Evolutionary conservation across 2,888 invertebrate genomes (phyloP).

Genomic region (Metopia argyrocephala): DNA sequence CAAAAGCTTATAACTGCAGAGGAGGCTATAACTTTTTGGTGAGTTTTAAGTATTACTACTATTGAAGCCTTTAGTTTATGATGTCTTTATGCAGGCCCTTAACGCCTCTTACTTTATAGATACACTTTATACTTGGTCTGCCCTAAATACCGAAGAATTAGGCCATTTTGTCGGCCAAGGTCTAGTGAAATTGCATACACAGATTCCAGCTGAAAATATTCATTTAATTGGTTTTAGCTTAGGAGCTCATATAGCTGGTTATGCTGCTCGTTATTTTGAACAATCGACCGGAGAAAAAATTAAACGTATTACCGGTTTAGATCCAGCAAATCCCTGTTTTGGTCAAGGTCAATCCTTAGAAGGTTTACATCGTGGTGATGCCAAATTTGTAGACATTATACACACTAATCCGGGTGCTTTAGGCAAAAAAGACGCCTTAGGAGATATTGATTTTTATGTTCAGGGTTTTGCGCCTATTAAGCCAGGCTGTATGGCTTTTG

Average conservation of each 20-base stretch:
- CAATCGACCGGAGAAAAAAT: constrained; percentile 67
- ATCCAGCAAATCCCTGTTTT: constrained; percentile 76
- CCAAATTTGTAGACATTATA: constrained; percentile 73
- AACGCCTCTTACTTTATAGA: constrained; percentile 71
- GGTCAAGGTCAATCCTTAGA: constrained; percentile 70
- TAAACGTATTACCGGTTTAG: constrained; percentile 74
- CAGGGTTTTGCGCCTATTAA: constrained; percentile 70
- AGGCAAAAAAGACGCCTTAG: constrained; percentile 69
- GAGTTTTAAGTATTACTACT: constrained; percentile 11
- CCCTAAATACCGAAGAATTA: constrained; percentile 72
- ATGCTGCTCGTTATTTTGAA: constrained; percentile 70
- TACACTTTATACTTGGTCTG: constrained; percentile 74
- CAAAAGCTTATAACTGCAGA: constrained; percentile 73
- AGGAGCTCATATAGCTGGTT: constrained; percentile 75
- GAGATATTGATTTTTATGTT: constrained; percentile 75
- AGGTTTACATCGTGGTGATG: constrained; percentile 72
- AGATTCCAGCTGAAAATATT: constrained; percentile 67
- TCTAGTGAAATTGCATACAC: constrained; percentile 66
- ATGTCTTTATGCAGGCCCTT: constrained; percentile 67
- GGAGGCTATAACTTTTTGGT: constrained; percentile 71
- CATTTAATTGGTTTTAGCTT: constrained; percentile 75
- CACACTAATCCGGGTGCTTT: constrained; percentile 72
- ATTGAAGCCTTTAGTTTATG: too few species aligned
- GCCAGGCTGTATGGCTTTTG: constrained; percentile 67
- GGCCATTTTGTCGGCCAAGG: constrained; percentile 69